These are phyloP conservation scores for Tapera naevia DNA, from an alignment of 2,797 vertebrate species.

Conservation along the genomic window DNA sequence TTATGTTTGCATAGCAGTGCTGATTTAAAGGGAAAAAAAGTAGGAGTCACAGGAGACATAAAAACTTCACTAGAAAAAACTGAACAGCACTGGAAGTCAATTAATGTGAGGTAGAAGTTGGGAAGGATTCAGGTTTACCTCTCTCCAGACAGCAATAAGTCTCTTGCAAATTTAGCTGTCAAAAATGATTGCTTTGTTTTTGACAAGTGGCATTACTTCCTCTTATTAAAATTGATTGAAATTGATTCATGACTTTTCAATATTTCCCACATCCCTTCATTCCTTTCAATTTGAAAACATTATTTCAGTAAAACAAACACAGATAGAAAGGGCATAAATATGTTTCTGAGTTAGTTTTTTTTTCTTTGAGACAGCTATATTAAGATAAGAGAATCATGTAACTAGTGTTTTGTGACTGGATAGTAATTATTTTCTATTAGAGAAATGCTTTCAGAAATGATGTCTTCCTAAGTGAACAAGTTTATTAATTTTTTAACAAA, in stretches of 20 bases:
- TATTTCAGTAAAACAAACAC: slow-evolving; percentile 20
- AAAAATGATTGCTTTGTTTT: slow-evolving; percentile 67
- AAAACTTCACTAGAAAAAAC: slow-evolving; percentile 29
- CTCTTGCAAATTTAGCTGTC: slow-evolving; percentile 61
- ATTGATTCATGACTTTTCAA: slow-evolving; percentile 53
- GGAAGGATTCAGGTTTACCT: slow-evolving; percentile 41
- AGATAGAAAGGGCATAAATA: not conserved
- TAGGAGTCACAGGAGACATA: not conserved
- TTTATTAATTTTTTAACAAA: rapidly evolving
- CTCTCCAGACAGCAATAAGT: slow-evolving; percentile 50
- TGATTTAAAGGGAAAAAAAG: not conserved
- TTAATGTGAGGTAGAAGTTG: slow-evolving; percentile 8
- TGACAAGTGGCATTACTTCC: slow-evolving; percentile 61
- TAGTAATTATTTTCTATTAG: not conserved
- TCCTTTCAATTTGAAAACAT: slow-evolving; percentile 23
- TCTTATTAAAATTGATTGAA: slow-evolving; percentile 66
- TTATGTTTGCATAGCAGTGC: not conserved
- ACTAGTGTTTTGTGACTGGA: not conserved
- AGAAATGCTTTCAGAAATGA: not conserved
- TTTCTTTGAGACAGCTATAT: not conserved
- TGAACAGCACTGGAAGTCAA: slow-evolving; percentile 27
- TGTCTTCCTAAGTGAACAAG: not conserved
- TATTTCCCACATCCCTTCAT: slow-evolving; percentile 38
- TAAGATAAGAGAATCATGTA: not conserved
- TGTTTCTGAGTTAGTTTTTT: not conserved